Base-by-base conservation (phyloP, 2,113 vertebrate genomes). In the Cyprinodon variegatus region DNA sequence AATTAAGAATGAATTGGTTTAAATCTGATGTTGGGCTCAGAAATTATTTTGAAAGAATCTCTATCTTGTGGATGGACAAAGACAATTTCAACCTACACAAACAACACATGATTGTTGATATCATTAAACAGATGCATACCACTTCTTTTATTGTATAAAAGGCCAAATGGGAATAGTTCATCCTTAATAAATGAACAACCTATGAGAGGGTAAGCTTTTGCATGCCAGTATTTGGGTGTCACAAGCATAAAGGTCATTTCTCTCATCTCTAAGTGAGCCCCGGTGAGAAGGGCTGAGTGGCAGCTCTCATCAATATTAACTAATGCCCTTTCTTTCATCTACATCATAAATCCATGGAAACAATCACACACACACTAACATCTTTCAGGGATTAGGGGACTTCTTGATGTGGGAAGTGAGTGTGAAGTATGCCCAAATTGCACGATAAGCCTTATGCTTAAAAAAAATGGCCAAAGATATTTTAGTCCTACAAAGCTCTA, bases 301-400 rank as follows among this genome's bases (percentile, higher is more conserved):
- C 90, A 90, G 84, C 87, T 82, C 86, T 93, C 90, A 93, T 93
- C 90, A 93, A 92, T 93, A 93, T 91, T 93, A 91, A 92, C 87
- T 85, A 90, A 84, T 87, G 90, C 84, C 85, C 89, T 93, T 91
- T 83, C 87, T 92, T 93, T 93, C 83, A 93, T 91, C 87, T 76
- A 71, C 83, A 82, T 74, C 88, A 90, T 89, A 91, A 87, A 92
- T 86, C 85, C 74, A 77, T 85, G 82, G 84, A 88, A 83, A 88
- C 85, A 83, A 80, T 82, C 70, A 76, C 81, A 87, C 61, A 63
- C 53, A 65, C 50, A n/a, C 8, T 10, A 15, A 57, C 17, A 3
- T n/a, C 50, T n/a, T 57, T n/a, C 0, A 62, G 59, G 64, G 59
- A 67, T 46, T 76, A 36, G 48, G 74, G 46, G 48, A 46, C 57